Percentiles rank a stretch among this genome's conserved stretches.
Conservation (phyloP, 1,140 invertebrate genomes). For the Coelopa frigida region DNA sequence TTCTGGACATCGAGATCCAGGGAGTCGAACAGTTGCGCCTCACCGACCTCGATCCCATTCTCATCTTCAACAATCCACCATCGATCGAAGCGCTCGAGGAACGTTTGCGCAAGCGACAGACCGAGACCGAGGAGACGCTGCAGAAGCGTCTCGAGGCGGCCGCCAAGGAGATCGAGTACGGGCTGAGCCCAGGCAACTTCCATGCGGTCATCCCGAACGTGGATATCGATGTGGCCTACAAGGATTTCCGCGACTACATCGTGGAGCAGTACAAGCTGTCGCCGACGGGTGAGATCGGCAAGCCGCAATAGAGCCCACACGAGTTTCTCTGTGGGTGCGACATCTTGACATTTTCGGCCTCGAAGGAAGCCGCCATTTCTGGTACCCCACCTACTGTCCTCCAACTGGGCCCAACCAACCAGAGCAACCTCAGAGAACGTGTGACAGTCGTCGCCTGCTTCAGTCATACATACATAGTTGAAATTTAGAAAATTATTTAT, state of each 20-base stretch:
- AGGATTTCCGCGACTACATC: conserved; percentile 66
- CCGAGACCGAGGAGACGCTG: conserved; percentile 84
- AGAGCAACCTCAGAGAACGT: too few relatives aligned
- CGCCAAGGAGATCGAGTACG: conserved; percentile 74
- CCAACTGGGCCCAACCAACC: too few relatives aligned
- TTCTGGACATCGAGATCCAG: conserved; percentile 94
- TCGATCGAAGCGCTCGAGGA: conserved; percentile 71
- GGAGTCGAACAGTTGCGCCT: conserved; percentile 89
- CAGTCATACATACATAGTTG: too few relatives aligned
- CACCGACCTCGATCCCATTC: conserved; percentile 73
- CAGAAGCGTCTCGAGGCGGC: conserved; percentile 66
- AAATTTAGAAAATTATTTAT: too few relatives aligned
- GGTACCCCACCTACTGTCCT: too few relatives aligned
- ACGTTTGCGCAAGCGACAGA: conserved; percentile 69
- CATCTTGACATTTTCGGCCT: too few relatives aligned
- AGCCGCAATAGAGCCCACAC: too few relatives aligned
- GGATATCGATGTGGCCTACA: conserved; percentile 80
- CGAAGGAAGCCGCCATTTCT: too few relatives aligned
- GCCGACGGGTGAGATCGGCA: too few relatives aligned
- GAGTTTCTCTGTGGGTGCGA: too few relatives aligned
- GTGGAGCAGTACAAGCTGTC: too few relatives aligned
- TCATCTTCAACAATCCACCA: conserved; percentile 92
- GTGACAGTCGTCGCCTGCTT: too few relatives aligned
- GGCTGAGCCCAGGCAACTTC: conserved; percentile 76
- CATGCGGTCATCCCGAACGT: conserved; percentile 90